Evolutionary conservation across 2,797 vertebrate species (phyloP).

Genomic region (Tachyglossus aculeatus): DNA sequence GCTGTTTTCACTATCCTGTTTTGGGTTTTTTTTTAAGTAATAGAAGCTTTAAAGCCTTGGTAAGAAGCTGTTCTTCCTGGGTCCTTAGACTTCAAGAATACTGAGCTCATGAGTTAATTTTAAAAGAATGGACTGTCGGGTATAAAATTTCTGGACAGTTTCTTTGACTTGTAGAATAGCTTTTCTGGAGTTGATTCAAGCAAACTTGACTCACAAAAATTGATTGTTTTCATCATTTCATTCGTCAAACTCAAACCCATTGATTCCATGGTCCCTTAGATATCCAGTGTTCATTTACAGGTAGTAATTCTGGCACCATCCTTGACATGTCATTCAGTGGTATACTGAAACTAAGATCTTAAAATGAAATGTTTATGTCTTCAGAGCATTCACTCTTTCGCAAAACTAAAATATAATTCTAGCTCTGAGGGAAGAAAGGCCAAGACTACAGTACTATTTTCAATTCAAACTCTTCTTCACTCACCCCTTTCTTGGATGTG

Average conservation of each 20-base stretch:
- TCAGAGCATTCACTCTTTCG: neutral
- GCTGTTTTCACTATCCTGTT: neutral
- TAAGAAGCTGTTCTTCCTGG: too few species aligned
- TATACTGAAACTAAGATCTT: neutral
- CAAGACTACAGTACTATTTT: neutral
- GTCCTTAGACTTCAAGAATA: slow-evolving; percentile 6
- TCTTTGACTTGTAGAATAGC: neutral
- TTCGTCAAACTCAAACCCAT: slow-evolving; percentile 10
- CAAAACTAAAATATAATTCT: too few species aligned
- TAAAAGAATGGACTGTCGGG: slow-evolving; percentile 7
- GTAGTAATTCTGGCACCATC: neutral
- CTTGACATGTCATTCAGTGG: slow-evolving; percentile 5
- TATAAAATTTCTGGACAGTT: neutral
- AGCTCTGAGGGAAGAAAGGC: neutral
- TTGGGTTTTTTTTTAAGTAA: neutral
- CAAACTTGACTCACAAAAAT: slow-evolving; percentile 3
- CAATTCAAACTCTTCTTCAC: neutral
- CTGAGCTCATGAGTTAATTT: slow-evolving; percentile 9
- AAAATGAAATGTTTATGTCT: neutral
- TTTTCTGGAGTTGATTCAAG: slow-evolving; percentile 1
- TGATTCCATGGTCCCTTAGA: too few species aligned
- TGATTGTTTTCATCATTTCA: slow-evolving; percentile 13
- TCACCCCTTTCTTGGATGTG: neutral
- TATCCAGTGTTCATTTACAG: slow-evolving; percentile 5
- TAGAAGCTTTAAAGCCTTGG: slow-evolving; percentile 3